Conservation (phyloP, 2,797 vertebrate genomes). For the Gadopsis marmoratus region DNA sequence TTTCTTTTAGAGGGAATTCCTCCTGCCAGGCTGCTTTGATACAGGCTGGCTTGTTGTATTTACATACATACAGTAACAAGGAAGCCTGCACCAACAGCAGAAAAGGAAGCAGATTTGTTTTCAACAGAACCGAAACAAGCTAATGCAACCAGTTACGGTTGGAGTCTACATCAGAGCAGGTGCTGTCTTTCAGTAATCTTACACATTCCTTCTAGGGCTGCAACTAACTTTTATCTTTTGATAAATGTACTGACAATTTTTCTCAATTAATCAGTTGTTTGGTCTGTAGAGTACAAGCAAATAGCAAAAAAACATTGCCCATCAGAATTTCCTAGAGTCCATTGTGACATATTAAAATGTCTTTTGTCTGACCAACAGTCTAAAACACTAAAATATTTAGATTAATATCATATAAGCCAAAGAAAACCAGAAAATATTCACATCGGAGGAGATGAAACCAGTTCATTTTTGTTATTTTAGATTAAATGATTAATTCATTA, state of each 20-base stretch:
- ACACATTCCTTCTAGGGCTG: not conserved
- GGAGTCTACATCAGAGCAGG: constrained; percentile 25
- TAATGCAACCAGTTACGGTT: constrained; percentile 39
- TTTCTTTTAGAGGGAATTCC: constrained; percentile 54
- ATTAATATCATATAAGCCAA: not conserved
- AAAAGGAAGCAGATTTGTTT: constrained; percentile 50
- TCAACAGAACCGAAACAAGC: constrained; percentile 54
- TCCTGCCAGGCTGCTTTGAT: constrained; percentile 61
- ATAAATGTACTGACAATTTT: not conserved
- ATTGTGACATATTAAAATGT: not conserved
- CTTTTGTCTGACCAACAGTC: not conserved
- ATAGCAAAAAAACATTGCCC: not conserved
- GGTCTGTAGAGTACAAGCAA: not conserved
- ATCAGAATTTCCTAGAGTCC: not conserved
- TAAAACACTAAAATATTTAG: not conserved
- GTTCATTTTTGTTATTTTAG: not conserved
- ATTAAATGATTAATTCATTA: not conserved
- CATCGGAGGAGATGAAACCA: not conserved
- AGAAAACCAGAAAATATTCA: not conserved
- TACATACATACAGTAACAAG: constrained; percentile 67
- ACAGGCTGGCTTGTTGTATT: constrained; percentile 51
- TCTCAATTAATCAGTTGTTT: not conserved
- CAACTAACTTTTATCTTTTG: not conserved
- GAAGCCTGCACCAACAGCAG: constrained; percentile 40
- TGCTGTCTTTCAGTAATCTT: constrained; percentile 11